phyloP scores from a whole-genome alignment of 2,113 vertebrate species.

The Vombatus ursinus region DNA sequence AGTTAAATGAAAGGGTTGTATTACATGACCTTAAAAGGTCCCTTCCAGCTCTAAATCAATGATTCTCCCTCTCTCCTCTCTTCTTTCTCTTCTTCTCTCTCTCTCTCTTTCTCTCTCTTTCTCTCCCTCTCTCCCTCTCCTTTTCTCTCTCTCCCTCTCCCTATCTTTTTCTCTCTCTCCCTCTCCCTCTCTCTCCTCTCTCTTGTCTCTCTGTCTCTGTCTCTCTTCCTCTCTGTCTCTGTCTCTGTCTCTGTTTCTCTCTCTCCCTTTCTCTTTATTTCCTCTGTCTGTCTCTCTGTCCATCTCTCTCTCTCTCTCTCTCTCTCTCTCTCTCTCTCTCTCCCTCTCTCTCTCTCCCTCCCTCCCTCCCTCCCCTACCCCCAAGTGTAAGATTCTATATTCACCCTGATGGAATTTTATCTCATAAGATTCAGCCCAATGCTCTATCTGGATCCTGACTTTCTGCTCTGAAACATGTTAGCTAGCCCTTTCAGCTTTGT shows the following conservation, averaged over 20 bases:
- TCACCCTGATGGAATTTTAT: neutral
- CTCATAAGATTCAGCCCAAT: neutral
- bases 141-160: neutral
- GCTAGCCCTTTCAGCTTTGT: neutral
- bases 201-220: too few relatives aligned
- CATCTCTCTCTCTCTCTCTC: too few relatives aligned
- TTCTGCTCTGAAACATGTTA: neutral
- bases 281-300: too few relatives aligned
- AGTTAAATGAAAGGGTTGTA: neutral
- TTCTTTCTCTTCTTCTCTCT: neutral
- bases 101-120: too few relatives aligned
- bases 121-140: too few relatives aligned
- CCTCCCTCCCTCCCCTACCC: too few relatives aligned
- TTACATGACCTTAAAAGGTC: neutral
- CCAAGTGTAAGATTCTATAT: neutral
- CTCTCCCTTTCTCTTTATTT: neutral
- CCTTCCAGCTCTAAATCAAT: neutral
- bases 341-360: too few relatives aligned
- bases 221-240: neutral
- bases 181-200: too few relatives aligned
- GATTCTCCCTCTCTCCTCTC: neutral
- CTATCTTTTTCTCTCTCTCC: rapidly evolving
- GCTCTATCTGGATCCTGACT: neutral
- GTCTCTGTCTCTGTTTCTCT: neutral
- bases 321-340: too few relatives aligned